Conservation (phyloP, 2,113 vertebrate species). For the Condylura cristata region DNA sequence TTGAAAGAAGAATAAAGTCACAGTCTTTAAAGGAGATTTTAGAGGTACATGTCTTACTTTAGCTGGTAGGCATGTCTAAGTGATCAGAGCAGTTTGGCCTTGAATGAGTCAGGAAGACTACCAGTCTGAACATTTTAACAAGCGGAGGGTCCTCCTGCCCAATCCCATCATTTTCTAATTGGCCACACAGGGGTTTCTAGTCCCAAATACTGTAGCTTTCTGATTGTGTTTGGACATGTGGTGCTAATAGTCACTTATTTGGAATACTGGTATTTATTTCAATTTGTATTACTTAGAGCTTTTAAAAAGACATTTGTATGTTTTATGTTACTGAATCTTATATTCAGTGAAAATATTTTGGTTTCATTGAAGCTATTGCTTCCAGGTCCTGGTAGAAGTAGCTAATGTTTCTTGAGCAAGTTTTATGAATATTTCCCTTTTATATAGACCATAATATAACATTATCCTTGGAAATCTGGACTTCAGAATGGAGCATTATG, state of each 20-base stretch:
- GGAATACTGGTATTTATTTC: constrained; percentile 20
- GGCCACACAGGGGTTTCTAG: neutral
- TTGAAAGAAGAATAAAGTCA: neutral
- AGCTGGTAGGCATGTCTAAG: neutral
- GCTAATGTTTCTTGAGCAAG: neutral
- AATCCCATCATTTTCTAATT: neutral
- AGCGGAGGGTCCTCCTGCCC: neutral
- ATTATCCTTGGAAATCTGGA: neutral
- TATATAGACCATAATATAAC: neutral
- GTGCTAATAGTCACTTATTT: neutral
- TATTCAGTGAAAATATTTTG: constrained; percentile 41
- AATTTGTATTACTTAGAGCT: neutral
- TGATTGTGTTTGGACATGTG: neutral
- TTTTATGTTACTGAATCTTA: too few species aligned
- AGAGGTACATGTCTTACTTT: neutral
- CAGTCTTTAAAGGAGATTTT: neutral
- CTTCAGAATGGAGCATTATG: neutral
- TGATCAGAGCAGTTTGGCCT: neutral
- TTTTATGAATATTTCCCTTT: neutral
- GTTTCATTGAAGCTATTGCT: constrained; percentile 26
- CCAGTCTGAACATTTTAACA: neutral
- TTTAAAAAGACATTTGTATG: neutral
- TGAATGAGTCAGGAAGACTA: neutral
- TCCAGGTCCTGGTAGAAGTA: neutral
- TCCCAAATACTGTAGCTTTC: neutral